Evolutionary conservation across 2,888 invertebrate species (phyloP).

Genomic region (Caenorhabditis imperialis): DNA sequence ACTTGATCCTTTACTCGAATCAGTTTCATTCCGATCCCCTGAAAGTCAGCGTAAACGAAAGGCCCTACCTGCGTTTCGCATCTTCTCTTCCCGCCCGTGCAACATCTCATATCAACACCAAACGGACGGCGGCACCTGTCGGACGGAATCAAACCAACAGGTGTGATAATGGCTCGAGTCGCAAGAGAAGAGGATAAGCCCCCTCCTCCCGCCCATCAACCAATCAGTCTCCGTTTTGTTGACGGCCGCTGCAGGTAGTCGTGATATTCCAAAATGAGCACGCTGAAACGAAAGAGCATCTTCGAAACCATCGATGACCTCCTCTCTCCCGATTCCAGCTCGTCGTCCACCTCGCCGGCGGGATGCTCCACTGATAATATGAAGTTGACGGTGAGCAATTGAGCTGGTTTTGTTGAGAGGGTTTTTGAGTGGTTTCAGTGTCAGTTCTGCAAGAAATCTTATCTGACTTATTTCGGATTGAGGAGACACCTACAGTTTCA

Average conservation of each 20-base stretch:
- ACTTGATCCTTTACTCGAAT: too few relatives aligned
- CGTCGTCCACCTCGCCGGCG: conserved; percentile 26
- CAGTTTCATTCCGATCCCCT: too few relatives aligned
- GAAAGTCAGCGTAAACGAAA: too few relatives aligned
- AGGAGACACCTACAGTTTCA: conserved; percentile 61
- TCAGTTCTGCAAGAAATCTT: conserved; percentile 57
- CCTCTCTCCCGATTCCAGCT: conserved; percentile 28
- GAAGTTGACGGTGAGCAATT: conserved; percentile 25
- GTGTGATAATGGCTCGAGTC: conserved; percentile 41
- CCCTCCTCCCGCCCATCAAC: conserved; percentile 27
- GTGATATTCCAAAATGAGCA: conserved; percentile 6
- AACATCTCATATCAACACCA: conserved; percentile 53
- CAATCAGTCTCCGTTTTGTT: conserved; percentile 45
- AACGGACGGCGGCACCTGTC: conserved; percentile 39
- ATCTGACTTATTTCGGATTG: conserved; percentile 60
- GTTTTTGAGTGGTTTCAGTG: too few relatives aligned
- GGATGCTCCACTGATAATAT: conserved; percentile 17
- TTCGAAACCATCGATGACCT: conserved; percentile 54
- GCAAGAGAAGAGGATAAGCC: conserved; percentile 18
- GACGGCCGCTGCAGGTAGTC: neutral
- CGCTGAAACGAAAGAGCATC: conserved; percentile 39
- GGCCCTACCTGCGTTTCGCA: too few relatives aligned
- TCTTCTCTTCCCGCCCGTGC: conserved; percentile 47
- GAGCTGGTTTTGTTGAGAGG: too few relatives aligned
- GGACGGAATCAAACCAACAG: conserved; percentile 50